These are phyloP conservation scores for Drosophila ambigua DNA, from an alignment of 1,140 invertebrate species.

Conservation along the genomic window DNA sequence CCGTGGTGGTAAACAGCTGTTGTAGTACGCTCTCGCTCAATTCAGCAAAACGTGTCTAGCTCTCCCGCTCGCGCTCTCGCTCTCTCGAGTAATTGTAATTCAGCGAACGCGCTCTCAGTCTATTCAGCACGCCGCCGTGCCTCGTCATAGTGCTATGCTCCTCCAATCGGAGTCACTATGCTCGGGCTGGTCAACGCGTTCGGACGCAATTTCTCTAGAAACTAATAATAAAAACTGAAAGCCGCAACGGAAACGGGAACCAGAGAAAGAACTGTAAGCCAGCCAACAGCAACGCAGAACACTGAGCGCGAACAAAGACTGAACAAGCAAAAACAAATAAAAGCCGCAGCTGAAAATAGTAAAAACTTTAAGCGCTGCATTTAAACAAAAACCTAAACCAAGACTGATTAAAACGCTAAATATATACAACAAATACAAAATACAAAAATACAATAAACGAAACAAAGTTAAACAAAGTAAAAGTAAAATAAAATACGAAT, in stretches of 20 bases:
- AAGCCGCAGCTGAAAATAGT: constrained; percentile 63
- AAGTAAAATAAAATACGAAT: constrained; percentile 42
- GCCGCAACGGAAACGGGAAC: constrained; percentile 35
- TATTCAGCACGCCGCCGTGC: too few relatives aligned
- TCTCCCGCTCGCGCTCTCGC: too few relatives aligned
- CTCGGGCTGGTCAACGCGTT: constrained; percentile 65
- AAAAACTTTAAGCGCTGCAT: constrained; percentile 41
- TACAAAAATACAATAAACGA: constrained; percentile 62
- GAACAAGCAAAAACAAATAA: constrained; percentile 54
- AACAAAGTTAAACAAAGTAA: constrained; percentile 62
- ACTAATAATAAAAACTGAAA: constrained; percentile 11
- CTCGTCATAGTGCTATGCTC: too few relatives aligned
- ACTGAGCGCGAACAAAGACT: constrained; percentile 33
- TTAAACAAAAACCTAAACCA: constrained; percentile 51
- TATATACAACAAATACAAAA: constrained; percentile 56
- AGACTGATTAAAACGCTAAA: constrained; percentile 79
- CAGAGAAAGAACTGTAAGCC: constrained; percentile 44
- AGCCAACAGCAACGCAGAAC: constrained; percentile 30
- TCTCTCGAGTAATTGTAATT: not conserved
- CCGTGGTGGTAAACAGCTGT: constrained; percentile 51
- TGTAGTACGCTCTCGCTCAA: not conserved
- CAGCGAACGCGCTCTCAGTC: not conserved
- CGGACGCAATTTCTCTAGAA: constrained; percentile 53
- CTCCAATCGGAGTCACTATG: constrained; percentile 43
- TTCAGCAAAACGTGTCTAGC: too few relatives aligned